phyloP scores from a whole-genome alignment of 2,113 vertebrate species.

The Protomyctophum bolini region DNA sequence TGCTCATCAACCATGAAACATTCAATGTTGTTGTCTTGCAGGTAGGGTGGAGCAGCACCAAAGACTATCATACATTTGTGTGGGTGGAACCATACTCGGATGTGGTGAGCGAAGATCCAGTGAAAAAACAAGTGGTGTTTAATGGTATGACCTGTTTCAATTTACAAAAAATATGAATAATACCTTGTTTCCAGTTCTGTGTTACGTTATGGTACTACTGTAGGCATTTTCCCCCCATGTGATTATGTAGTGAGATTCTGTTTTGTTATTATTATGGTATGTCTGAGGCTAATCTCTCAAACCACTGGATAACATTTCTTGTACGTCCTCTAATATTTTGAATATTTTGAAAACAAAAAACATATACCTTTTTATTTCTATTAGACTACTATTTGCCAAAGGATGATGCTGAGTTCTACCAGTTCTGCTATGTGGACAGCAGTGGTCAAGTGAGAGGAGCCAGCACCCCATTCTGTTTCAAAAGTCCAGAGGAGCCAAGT shows the following conservation, averaged over 20 bases:
- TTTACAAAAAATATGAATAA: not conserved
- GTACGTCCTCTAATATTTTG: no score
- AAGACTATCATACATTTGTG: conserved; percentile 78
- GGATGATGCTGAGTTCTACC: conserved; percentile 80
- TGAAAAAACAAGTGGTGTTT: conserved; percentile 60
- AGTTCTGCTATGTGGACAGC: conserved; percentile 82
- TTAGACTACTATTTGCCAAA: conserved; percentile 80
- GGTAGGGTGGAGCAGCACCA: conserved; percentile 79
- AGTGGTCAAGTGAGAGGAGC: conserved; percentile 75
- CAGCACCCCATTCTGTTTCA: conserved; percentile 80
- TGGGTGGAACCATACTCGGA: conserved; percentile 67
- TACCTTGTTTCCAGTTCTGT: no score
- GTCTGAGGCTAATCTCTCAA: no score
- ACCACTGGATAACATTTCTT: no score
- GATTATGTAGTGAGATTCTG: no score
- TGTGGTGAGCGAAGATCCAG: conserved; percentile 18
- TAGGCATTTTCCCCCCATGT: no score
- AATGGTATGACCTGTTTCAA: conserved; percentile 55
- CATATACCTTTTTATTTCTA: not conserved
- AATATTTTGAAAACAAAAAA: no score
- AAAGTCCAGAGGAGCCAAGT: conserved; percentile 43
- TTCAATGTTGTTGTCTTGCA: conserved; percentile 33
- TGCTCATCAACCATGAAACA: no score
- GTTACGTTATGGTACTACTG: no score
- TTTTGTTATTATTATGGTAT: no score